These are phyloP conservation scores for Plecturocebus donacophilus DNA, from an alignment of 2,113 vertebrate species.

Conservation along the genomic window DNA sequence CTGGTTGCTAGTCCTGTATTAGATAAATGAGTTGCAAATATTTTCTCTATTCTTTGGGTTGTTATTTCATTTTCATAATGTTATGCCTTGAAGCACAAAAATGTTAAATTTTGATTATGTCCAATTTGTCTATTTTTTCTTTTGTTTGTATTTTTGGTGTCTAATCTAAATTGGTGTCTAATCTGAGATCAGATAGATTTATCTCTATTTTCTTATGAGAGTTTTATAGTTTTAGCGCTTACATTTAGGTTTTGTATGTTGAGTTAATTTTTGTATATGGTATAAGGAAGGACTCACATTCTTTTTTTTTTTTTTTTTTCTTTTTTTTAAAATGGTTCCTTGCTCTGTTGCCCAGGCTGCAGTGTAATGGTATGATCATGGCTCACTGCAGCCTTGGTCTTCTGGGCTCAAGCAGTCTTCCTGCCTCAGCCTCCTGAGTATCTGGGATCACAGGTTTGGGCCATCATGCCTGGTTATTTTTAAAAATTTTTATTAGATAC, in stretches of 20 bases:
- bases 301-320: not conserved
- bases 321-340: not conserved
- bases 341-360: not conserved
- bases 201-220: not conserved
- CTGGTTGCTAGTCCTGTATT: not conserved
- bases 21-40: not conserved
- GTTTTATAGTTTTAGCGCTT: slow-evolving; percentile 11
- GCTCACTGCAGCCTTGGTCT: not conserved
- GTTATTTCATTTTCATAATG: slow-evolving; percentile 6
- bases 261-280: not conserved
- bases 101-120: not conserved
- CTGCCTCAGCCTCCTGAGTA: not conserved
- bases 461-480: not conserved
- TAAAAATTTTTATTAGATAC: not conserved
- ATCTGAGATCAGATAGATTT: not conserved
- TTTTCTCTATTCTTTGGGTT: not conserved
- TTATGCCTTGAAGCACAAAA: not conserved
- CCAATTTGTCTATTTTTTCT: not conserved
- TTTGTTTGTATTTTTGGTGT: not conserved
- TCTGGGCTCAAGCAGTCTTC: not conserved
- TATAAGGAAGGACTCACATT: not conserved
- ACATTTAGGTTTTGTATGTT: not conserved
- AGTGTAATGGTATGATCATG: not conserved
- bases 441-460: not conserved
- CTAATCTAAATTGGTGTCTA: not conserved